Evolutionary conservation across 1,140 invertebrate genomes (phyloP).

Genomic region (Drosophila repletoides): DNA sequence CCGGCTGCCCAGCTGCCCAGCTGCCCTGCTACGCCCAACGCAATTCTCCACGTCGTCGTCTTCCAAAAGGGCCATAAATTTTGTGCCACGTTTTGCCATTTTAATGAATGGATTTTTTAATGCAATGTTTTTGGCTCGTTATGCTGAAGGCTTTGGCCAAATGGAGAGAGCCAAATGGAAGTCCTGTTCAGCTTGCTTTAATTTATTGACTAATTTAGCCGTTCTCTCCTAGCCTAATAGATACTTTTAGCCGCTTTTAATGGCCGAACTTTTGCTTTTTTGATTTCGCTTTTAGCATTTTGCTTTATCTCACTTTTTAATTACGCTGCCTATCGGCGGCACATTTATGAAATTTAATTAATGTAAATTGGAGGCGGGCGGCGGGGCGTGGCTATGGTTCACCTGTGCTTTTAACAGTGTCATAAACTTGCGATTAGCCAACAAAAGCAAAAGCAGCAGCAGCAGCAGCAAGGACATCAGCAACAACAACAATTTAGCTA

Average conservation of each 20-base stretch:
- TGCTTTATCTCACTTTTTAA: background rate
- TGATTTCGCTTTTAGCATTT: background rate
- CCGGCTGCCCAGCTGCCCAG: no score
- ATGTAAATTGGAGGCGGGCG: constrained; percentile 37
- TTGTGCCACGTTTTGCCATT: constrained; percentile 75
- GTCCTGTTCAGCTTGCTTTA: constrained; percentile 43
- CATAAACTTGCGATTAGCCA: constrained; percentile 59
- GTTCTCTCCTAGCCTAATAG: constrained; percentile 43
- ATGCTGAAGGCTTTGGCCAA: constrained; percentile 20
- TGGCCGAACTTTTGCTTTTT: constrained; percentile 44
- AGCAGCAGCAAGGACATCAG: background rate
- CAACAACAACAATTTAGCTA: constrained; percentile 37
- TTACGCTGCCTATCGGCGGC: constrained; percentile 12
- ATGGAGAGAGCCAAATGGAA: background rate
- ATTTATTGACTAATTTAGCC: constrained; percentile 76
- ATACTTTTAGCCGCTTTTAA: constrained; percentile 60
- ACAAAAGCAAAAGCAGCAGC: background rate
- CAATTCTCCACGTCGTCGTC: constrained; percentile 1
- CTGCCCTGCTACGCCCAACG: no score
- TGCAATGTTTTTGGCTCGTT: constrained; percentile 77
- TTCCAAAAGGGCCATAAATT: constrained; percentile 62
- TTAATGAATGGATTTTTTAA: constrained; percentile 80
- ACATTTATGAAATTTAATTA: constrained; percentile 62
- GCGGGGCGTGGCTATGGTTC: background rate
- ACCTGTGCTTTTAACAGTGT: background rate